These are phyloP conservation scores for Oryzias javanicus DNA, from an alignment of 2,113 vertebrate genomes.

Conservation along the genomic window DNA sequence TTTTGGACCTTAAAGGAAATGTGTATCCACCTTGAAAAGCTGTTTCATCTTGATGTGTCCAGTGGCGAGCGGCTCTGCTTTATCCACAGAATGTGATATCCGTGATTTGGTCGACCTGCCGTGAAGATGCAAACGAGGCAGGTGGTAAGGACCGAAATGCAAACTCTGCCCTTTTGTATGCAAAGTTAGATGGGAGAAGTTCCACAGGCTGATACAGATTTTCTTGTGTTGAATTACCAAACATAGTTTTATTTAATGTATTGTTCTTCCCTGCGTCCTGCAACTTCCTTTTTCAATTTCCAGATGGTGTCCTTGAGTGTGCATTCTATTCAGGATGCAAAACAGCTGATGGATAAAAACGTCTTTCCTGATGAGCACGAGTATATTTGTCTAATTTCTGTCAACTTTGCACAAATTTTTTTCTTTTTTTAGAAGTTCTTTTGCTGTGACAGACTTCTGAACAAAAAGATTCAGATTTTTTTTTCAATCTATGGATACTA, in stretches of 20 bases:
- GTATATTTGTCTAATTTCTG: conserved; percentile 19
- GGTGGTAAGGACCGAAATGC: conserved; percentile 40
- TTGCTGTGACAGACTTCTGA: conserved; percentile 25
- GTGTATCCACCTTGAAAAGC: conserved; percentile 9
- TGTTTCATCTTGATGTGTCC: conserved; percentile 12
- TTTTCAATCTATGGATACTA: too few relatives aligned
- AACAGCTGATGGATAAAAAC: conserved; percentile 47
- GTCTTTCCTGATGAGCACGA: conserved; percentile 59
- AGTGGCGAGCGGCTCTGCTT: not conserved
- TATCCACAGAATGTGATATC: conserved; percentile 14
- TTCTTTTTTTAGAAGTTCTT: conserved; percentile 59
- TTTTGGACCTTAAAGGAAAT: conserved; percentile 10
- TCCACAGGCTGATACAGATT: too few relatives aligned
- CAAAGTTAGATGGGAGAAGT: conserved; percentile 38
- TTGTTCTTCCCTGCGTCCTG: conserved; percentile 66
- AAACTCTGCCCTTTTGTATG: conserved; percentile 52
- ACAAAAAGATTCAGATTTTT: not conserved
- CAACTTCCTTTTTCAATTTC: conserved; percentile 68
- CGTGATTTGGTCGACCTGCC: conserved; percentile 22
- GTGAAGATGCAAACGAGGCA: conserved; percentile 56
- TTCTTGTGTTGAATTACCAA: too few relatives aligned
- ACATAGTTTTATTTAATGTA: too few relatives aligned
- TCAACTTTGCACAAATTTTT: conserved; percentile 14
- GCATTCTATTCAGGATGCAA: conserved; percentile 18
- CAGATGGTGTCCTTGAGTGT: conserved; percentile 25